phyloP scores from a whole-genome alignment of 2,888 invertebrate genomes.

The Agrochola macilenta region DNA sequence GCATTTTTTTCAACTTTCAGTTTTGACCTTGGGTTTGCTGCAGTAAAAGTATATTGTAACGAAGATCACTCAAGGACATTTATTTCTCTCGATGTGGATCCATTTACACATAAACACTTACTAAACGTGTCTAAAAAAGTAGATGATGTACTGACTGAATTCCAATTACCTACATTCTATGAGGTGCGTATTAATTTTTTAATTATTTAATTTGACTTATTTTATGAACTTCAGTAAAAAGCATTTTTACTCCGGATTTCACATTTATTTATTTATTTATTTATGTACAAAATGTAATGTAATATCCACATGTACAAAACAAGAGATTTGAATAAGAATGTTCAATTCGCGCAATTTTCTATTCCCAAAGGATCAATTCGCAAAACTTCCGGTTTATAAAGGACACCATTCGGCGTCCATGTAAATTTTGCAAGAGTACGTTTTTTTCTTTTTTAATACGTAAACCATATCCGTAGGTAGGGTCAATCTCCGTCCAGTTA shows the following conservation, averaged over 20 bases:
- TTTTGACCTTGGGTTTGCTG: conserved; percentile 91
- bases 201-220: conserved; percentile 8
- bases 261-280: no score
- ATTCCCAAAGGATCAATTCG: neutral
- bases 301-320: neutral
- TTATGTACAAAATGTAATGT: no score
- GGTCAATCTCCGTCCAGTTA: neutral
- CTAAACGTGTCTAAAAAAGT: conserved; percentile 90
- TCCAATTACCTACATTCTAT: conserved; percentile 94
- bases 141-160: conserved; percentile 93
- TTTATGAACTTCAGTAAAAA: neutral
- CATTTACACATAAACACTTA: conserved; percentile 90
- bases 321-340: neutral
- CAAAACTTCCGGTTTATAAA: neutral
- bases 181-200: conserved; percentile 92
- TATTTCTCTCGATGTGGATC: conserved; percentile 92
- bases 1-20: conserved; percentile 76
- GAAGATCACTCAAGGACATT: conserved; percentile 96
- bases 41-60: conserved; percentile 94
- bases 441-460: neutral
- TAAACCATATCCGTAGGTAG: neutral
- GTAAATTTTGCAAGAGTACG: no score
- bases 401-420: neutral
- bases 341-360: neutral
- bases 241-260: neutral